Conservation (phyloP, 2,797 vertebrate species). For the Numenius phaeopus region DNA sequence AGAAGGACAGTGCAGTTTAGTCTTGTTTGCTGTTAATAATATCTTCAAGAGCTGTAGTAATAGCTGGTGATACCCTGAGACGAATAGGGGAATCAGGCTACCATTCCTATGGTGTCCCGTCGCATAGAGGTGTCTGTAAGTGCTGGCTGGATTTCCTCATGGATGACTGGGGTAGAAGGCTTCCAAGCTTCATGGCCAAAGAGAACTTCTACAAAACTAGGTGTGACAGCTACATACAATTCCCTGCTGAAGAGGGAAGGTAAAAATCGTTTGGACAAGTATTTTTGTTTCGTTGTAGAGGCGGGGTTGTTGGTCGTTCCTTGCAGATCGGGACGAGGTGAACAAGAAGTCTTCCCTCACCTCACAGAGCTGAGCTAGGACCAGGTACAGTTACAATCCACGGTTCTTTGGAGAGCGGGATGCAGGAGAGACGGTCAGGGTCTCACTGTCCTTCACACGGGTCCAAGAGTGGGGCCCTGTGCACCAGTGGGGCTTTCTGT, state of each 20-base stretch:
- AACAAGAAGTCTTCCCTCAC: slow-evolving; percentile 5
- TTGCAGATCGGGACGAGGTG: not conserved
- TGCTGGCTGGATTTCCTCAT: not conserved
- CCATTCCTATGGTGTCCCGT: not conserved
- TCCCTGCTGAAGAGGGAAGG: slow-evolving; percentile 7
- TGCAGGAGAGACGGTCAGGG: not conserved
- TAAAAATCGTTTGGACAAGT: not conserved
- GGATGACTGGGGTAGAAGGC: not conserved
- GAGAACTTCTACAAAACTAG: not conserved
- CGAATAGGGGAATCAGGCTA: not conserved
- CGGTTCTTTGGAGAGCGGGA: not conserved
- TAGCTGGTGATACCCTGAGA: not conserved
- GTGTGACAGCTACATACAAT: not conserved
- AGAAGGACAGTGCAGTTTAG: not conserved
- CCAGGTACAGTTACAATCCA: slow-evolving; percentile 6
- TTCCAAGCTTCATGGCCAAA: not conserved
- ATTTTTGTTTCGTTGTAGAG: slow-evolving; percentile 19
- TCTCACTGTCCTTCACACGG: not conserved
- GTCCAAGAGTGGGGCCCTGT: not conserved
- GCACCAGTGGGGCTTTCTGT: not conserved
- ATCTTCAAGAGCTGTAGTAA: not conserved
- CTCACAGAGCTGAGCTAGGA: slow-evolving; percentile 49
- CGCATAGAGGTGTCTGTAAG: not conserved
- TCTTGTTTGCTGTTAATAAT: not conserved
- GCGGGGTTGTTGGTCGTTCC: not conserved